phyloP scores from a whole-genome alignment of 2,797 vertebrate species.

The Pogonophryne albipinna region DNA sequence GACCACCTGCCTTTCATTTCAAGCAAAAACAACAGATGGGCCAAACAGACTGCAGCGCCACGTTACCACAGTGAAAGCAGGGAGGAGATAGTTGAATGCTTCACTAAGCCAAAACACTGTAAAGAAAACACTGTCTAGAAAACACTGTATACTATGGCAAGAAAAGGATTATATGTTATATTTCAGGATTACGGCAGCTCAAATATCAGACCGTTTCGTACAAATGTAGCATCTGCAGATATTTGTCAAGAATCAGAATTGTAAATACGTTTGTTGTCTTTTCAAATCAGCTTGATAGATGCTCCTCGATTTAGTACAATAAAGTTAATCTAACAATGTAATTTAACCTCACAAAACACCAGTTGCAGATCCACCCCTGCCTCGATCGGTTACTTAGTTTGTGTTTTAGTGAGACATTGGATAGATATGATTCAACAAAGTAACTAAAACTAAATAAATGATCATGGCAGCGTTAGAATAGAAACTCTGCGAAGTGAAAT shows the following conservation, averaged over 20 bases:
- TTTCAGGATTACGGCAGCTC: background rate
- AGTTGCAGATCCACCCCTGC: no score
- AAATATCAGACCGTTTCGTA: background rate
- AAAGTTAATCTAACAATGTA: no score
- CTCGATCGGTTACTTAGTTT: no score
- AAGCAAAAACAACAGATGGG: slow-evolving; percentile 63
- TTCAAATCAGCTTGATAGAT: background rate
- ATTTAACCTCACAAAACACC: no score
- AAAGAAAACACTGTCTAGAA: no score
- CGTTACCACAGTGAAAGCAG: slow-evolving; percentile 25
- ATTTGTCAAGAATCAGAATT: background rate
- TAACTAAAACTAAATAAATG: no score
- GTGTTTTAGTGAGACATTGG: no score
- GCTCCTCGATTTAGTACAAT: background rate
- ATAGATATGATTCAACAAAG: no score
- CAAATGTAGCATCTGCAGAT: background rate
- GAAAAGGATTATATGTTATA: background rate
- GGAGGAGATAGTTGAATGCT: slow-evolving; percentile 21
- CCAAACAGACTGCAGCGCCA: slow-evolving; percentile 39
- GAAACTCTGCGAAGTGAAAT: no score
- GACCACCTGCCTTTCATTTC: slow-evolving; percentile 78
- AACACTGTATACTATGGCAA: background rate
- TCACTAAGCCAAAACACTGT: slow-evolving; percentile 9
- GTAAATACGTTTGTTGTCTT: background rate
- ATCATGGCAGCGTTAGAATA: no score